These are phyloP conservation scores for Syngnathus acus DNA, from an alignment of 2,797 vertebrate genomes.

Conservation along the genomic window DNA sequence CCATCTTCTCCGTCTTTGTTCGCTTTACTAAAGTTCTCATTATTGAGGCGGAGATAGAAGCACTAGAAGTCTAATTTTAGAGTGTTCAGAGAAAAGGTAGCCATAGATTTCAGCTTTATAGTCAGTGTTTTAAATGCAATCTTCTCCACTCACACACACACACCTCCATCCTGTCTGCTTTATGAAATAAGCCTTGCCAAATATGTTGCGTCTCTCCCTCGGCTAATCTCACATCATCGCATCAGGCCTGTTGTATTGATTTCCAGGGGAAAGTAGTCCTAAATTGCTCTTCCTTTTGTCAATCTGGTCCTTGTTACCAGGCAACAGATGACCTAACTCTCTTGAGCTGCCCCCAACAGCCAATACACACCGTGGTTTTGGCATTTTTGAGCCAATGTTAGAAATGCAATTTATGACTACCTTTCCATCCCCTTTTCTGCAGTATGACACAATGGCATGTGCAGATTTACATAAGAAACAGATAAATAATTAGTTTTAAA, in stretches of 20 bases:
- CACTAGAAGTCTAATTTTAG: constrained; percentile 55
- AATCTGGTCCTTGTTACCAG: constrained; percentile 75
- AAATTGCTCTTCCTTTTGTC: constrained; percentile 74
- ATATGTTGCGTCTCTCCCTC: constrained; percentile 67
- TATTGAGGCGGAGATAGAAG: constrained; percentile 46
- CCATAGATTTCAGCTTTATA: constrained; percentile 56
- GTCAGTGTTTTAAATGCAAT: constrained; percentile 62
- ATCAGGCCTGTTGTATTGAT: constrained; percentile 82
- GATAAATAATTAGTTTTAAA: too few species aligned
- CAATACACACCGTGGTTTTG: constrained; percentile 40
- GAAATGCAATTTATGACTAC: constrained; percentile 59
- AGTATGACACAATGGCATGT: constrained; percentile 36
- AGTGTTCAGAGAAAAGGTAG: constrained; percentile 41
- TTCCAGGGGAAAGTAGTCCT: constrained; percentile 73
- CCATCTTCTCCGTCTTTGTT: constrained; percentile 49
- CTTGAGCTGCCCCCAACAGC: constrained; percentile 20
- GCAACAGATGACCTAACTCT: constrained; percentile 69
- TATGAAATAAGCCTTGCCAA: constrained; percentile 63
- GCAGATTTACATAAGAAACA: constrained; percentile 14
- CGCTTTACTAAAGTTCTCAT: constrained; percentile 60
- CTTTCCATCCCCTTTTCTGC: constrained; percentile 38
- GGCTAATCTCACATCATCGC: constrained; percentile 79
- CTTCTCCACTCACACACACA: constrained; percentile 38
- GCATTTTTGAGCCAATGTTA: constrained; percentile 57
- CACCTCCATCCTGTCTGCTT: constrained; percentile 39